Evolutionary conservation across 92 coral and sea anemone genomes (phyloP).

Genomic region (Parazoanthus swiftii): DNA sequence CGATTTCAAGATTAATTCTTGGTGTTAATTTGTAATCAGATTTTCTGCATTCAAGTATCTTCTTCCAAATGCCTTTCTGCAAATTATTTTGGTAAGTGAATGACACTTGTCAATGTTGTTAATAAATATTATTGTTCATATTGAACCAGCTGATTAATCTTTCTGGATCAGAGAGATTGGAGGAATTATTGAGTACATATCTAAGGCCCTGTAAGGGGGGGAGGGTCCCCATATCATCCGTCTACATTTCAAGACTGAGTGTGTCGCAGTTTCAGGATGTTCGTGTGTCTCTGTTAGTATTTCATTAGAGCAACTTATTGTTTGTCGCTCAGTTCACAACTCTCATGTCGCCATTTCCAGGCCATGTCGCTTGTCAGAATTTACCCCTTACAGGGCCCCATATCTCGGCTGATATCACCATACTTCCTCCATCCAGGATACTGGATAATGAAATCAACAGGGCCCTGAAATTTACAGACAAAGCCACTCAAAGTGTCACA

Average conservation of each 20-base stretch:
- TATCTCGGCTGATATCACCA: not conserved
- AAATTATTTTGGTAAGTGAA: not conserved
- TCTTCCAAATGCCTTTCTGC: not conserved
- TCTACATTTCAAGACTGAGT: not conserved
- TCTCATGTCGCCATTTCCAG: constrained; percentile 1
- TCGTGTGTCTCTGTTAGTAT: not conserved
- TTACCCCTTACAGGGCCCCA: constrained; percentile 3
- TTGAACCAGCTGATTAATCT: not conserved
- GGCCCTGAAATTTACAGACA: constrained; percentile 1
- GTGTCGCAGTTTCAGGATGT: not conserved
- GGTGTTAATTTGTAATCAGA: not conserved
- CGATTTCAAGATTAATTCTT: not conserved
- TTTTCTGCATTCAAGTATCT: not conserved
- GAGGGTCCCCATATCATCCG: not conserved
- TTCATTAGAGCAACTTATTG: not conserved
- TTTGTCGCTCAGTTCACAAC: not conserved
- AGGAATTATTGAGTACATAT: not conserved
- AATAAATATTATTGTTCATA: not conserved
- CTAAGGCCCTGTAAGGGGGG: constrained; percentile 1
- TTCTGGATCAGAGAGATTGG: not conserved
- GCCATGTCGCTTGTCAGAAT: constrained; percentile 1
- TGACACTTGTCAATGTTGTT: not conserved
- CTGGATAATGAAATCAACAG: not conserved
- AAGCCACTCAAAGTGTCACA: constrained; percentile 1
- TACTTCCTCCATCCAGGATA: constrained; percentile 1